A percentile compares a stretch with the other conserved stretches of the same genome.
Evolutionary conservation across 2,888 invertebrate genomes (phyloP).

Genomic region (Hypselothyrea guttata): DNA sequence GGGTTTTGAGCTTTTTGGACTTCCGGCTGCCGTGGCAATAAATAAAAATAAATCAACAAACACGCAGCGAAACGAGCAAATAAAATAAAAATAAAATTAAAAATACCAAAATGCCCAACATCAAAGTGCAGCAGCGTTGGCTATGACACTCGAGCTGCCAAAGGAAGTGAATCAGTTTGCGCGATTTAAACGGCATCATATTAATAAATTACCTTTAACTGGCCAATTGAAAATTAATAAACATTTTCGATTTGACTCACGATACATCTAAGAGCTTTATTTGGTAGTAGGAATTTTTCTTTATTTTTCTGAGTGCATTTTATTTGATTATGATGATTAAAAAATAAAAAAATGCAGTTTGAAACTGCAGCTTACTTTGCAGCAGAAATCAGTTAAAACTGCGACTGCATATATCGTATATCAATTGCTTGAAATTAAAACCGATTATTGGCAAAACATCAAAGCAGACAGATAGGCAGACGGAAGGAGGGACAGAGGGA

Average conservation of each 20-base stretch:
- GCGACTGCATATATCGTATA: slow-evolving; percentile 52
- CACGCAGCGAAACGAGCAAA: slow-evolving; percentile 42
- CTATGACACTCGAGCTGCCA: slow-evolving; percentile 45
- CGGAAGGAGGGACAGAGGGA: not conserved
- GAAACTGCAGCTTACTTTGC: too few species aligned
- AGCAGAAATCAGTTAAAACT: too few species aligned
- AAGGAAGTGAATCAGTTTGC: slow-evolving; percentile 59
- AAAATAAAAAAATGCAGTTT: too few species aligned
- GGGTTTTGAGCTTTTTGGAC: slow-evolving; percentile 35
- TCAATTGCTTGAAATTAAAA: slow-evolving; percentile 76
- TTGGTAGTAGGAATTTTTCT: too few species aligned
- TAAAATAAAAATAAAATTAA: too few species aligned
- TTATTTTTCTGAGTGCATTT: too few species aligned
- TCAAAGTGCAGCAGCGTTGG: slow-evolving; percentile 62
- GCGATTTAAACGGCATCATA: not conserved
- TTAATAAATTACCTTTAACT: too few species aligned
- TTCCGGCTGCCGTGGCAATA: slow-evolving; percentile 39
- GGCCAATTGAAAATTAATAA: too few species aligned
- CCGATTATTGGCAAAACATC: slow-evolving; percentile 69
- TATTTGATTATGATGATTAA: too few species aligned
- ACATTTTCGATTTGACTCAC: too few species aligned
- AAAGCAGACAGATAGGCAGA: slow-evolving; percentile 33
- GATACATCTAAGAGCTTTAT: too few species aligned
- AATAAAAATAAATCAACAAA: slow-evolving; percentile 5
- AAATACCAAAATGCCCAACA: slow-evolving; percentile 27